These are phyloP conservation scores for Drosophila kanapiae DNA, from an alignment of 1,140 invertebrate species.

Conservation along the genomic window DNA sequence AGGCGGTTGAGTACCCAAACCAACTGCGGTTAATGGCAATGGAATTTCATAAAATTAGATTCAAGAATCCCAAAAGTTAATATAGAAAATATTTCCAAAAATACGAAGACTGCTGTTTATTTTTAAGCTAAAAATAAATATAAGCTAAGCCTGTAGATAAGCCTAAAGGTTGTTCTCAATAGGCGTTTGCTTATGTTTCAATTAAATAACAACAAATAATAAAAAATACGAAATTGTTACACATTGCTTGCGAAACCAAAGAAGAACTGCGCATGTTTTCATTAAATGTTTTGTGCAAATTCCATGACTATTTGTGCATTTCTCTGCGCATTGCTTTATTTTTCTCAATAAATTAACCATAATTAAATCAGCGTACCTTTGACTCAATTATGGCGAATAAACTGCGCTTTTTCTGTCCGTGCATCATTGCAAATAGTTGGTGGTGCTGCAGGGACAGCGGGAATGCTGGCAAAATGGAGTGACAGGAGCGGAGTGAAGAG, in stretches of 20 bases:
- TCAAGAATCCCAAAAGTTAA: neutral
- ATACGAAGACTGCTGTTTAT: no score
- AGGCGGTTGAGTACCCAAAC: neutral
- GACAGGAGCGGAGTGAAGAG: constrained; percentile 32
- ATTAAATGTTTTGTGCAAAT: neutral
- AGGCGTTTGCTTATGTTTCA: neutral
- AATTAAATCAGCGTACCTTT: constrained; percentile 1
- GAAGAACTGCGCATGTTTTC: neutral
- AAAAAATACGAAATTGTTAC: no score
- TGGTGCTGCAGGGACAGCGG: neutral
- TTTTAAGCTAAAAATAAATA: neutral
- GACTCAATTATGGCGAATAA: neutral
- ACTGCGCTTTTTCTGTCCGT: neutral
- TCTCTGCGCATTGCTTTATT: neutral
- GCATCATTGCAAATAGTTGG: constrained; percentile 14
- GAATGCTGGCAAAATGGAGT: constrained; percentile 16
- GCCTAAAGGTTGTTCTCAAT: neutral
- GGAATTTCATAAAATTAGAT: neutral
- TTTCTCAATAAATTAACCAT: neutral
- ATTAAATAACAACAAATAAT: neutral
- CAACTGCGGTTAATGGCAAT: neutral
- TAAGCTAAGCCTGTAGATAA: neutral
- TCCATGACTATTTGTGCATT: neutral
- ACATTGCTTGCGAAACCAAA: neutral
- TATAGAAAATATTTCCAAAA: neutral